These are phyloP conservation scores for Drosophila littoralis DNA, from an alignment of 1,140 invertebrate species.

Conservation along the genomic window DNA sequence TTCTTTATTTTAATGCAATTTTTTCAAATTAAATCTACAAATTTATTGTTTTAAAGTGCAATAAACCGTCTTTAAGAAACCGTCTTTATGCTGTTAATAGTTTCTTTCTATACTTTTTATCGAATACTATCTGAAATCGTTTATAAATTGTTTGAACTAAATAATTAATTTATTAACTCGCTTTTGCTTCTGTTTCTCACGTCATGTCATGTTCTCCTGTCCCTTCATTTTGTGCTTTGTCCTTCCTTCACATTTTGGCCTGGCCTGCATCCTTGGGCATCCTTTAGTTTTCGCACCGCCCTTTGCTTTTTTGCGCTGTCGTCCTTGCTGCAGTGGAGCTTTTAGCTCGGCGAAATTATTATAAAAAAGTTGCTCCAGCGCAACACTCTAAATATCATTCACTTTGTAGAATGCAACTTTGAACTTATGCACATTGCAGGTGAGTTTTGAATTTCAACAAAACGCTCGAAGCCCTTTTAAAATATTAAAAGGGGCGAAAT, in stretches of 20 bases:
- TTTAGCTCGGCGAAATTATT: slow-evolving; percentile 2
- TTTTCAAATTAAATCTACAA: too few species aligned
- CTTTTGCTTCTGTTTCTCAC: neutral
- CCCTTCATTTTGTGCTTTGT: neutral
- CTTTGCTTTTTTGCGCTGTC: neutral
- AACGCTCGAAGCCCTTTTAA: neutral
- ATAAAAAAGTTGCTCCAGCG: neutral
- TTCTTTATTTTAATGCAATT: too few species aligned
- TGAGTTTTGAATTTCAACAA: neutral
- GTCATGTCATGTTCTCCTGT: too few species aligned
- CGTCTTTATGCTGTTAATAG: too few species aligned
- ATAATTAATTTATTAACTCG: neutral
- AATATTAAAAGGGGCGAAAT: neutral
- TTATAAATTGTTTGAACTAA: neutral
- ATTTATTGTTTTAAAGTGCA: too few species aligned
- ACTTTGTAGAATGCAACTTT: slow-evolving; percentile 5
- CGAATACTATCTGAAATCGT: neutral
- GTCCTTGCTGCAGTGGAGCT: neutral
- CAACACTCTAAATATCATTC: slow-evolving; percentile 1
- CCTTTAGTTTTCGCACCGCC: neutral
- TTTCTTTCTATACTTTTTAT: neutral
- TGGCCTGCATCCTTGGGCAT: neutral
- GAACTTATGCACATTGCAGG: neutral
- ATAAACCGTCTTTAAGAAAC: too few species aligned
- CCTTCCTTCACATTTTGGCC: neutral